Conservation (phyloP, 2,113 vertebrate species). For the Chaetops frenatus region DNA sequence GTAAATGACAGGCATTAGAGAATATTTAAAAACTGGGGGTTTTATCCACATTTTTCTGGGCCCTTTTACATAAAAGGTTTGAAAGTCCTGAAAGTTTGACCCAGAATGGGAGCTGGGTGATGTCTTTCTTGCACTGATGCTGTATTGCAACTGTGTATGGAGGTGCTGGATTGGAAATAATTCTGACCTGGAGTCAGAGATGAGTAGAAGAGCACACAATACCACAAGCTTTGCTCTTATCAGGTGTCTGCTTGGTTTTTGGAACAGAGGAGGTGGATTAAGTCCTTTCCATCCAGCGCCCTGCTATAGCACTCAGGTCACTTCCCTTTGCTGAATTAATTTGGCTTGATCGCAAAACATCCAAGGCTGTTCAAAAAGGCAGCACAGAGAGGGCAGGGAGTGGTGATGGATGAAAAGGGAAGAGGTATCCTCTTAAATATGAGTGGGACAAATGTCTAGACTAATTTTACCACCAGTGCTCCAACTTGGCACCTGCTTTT, state of each 20-base stretch:
- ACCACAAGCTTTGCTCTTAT: not conserved
- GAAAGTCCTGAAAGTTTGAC: not conserved
- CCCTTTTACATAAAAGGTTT: no score
- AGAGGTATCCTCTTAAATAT: no score
- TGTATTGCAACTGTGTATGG: not conserved
- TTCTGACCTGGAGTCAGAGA: not conserved
- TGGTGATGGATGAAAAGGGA: no score
- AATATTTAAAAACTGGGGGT: no score
- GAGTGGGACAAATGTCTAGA: no score
- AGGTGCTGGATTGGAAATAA: not conserved
- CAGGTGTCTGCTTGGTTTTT: not conserved
- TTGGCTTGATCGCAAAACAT: not conserved
- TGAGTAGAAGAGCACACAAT: fast-evolving
- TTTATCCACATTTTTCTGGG: no score
- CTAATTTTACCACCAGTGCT: no score
- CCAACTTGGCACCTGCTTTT: no score
- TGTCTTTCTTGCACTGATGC: not conserved
- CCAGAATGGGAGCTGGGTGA: not conserved
- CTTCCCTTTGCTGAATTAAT: not conserved
- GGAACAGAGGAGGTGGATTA: not conserved
- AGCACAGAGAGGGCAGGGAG: not conserved
- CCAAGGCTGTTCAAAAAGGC: not conserved
- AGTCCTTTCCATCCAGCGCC: no score
- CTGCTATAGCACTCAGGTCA: not conserved
- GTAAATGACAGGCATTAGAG: no score